These are phyloP conservation scores for Nasua narica DNA, from an alignment of 2,797 vertebrate genomes.

Conservation along the genomic window DNA sequence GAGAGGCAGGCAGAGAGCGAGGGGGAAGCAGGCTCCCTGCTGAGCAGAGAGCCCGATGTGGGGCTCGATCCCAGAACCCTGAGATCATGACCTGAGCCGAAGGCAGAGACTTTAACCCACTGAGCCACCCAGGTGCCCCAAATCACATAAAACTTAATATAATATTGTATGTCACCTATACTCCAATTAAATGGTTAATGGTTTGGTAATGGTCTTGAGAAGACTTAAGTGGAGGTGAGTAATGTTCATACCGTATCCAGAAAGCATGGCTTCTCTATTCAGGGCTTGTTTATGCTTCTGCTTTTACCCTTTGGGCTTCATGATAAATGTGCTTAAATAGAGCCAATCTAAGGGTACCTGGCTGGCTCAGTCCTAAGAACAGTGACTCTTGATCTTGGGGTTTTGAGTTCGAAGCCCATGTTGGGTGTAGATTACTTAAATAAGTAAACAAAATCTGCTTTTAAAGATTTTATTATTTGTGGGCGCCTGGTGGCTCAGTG, in stretches of 20 bases:
- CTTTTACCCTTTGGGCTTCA: conserved; percentile 34
- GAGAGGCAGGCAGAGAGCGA: too few species aligned
- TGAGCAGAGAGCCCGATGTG: too few species aligned
- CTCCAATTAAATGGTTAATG: conserved; percentile 3
- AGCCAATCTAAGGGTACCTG: neutral
- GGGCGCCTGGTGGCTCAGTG: too few species aligned
- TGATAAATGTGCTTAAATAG: conserved; percentile 55
- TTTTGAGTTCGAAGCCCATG: neutral
- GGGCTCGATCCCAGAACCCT: too few species aligned
- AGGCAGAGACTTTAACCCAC: too few species aligned
- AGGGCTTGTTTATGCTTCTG: conserved; percentile 45
- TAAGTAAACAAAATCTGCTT: neutral
- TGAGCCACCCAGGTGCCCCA: too few species aligned
- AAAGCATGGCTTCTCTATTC: conserved; percentile 50
- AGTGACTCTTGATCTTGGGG: neutral
- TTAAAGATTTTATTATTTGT: neutral
- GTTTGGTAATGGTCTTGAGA: conserved; percentile 33
- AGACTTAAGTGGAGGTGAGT: neutral
- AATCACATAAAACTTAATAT: neutral
- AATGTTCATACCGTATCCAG: neutral
- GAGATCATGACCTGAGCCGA: neutral
- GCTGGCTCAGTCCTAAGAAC: neutral
- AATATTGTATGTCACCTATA: neutral
- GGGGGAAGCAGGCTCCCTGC: too few species aligned
- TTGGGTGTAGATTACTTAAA: neutral